phyloP scores from a whole-genome alignment of 2,797 vertebrate species.

The Pipistrellus kuhlii region DNA sequence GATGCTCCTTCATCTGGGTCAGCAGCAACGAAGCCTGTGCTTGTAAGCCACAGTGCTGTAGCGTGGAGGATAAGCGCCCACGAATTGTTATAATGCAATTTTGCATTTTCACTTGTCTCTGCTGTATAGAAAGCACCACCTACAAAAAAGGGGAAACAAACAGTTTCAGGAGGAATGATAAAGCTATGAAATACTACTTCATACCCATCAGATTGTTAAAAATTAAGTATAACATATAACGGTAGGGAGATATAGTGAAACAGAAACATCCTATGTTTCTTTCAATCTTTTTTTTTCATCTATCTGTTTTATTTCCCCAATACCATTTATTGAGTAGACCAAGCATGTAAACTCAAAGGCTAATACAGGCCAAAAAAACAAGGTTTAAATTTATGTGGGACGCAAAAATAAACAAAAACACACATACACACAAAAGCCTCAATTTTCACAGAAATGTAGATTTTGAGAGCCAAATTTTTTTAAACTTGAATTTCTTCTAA shows the following conservation, averaged over 20 bases:
- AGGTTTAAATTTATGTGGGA: too few relatives aligned
- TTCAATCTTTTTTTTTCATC: too few relatives aligned
- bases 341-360: too few relatives aligned
- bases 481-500: too few relatives aligned
- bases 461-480: too few relatives aligned
- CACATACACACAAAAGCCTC: too few relatives aligned
- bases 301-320: too few relatives aligned
- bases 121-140: constrained; percentile 95
- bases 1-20: constrained; percentile 91
- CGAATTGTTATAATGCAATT: constrained; percentile 91
- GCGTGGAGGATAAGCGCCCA: constrained; percentile 96
- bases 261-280: background rate
- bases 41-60: constrained; percentile 94
- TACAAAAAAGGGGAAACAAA: constrained; percentile 76
- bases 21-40: constrained; percentile 90
- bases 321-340: too few relatives aligned
- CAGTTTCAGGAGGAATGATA: constrained; percentile 51
- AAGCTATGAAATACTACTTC: constrained; percentile 35
- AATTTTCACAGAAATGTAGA: too few relatives aligned
- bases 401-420: too few relatives aligned
- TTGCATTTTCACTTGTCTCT: constrained; percentile 92
- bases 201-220: background rate
- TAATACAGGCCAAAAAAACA: too few relatives aligned
- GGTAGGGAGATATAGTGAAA: background rate
- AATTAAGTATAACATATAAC: constrained; percentile 13